phyloP scores from a whole-genome alignment of 2,888 invertebrate species.

The Chrysotoxum bicinctum region DNA sequence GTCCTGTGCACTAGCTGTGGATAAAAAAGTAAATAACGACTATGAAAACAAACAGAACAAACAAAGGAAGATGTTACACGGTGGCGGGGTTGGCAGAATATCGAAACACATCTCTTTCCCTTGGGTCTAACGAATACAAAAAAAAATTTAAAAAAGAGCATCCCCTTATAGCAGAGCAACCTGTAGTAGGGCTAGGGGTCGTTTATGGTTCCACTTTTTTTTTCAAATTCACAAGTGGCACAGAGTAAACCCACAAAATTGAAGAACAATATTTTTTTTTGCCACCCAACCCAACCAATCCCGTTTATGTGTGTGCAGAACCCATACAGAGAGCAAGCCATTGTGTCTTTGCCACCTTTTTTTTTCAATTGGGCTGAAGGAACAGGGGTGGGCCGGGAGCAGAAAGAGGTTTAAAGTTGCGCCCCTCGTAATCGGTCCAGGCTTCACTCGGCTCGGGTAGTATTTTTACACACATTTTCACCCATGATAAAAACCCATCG shows the following conservation, averaged over 20 bases:
- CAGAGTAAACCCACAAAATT: conserved; percentile 71
- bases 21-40: conserved; percentile 58
- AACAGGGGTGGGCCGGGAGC: background rate
- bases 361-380: background rate
- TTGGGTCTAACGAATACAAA: conserved; percentile 3
- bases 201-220: conserved; percentile 42
- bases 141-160: conserved; percentile 38
- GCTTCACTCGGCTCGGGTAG: conserved; percentile 16
- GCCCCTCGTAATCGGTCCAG: conserved; percentile 54
- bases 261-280: conserved; percentile 62
- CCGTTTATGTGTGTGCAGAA: background rate
- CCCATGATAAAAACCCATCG: conserved; percentile 70
- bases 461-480: conserved; percentile 72
- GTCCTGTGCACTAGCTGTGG: conserved; percentile 33
- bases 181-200: conserved; percentile 55
- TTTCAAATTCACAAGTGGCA: conserved; percentile 73
- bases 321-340: conserved; percentile 54
- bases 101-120: conserved; percentile 60
- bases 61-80: conserved; percentile 16
- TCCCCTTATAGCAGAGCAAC: conserved; percentile 25
- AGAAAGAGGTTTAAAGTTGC: conserved; percentile 58
- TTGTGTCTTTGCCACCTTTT: conserved; percentile 72
- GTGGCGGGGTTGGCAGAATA: background rate
- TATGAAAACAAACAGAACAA: conserved; percentile 58
- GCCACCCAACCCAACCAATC: conserved; percentile 28